Evolutionary conservation across 1,140 invertebrate genomes (phyloP).

Genomic region (Papilio machaon): DNA sequence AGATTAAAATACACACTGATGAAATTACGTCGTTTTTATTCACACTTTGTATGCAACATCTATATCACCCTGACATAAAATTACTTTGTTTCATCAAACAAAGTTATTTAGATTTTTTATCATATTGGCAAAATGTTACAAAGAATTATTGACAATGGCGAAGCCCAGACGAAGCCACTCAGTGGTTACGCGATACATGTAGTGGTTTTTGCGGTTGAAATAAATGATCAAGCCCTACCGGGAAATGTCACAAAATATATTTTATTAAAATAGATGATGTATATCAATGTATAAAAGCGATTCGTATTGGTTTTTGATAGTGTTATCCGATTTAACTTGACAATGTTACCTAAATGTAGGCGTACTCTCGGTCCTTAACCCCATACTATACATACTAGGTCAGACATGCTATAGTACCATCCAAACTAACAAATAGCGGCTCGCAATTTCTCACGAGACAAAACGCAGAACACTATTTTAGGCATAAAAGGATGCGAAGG

Average conservation of each 20-base stretch:
- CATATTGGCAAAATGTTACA: neutral
- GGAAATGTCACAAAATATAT: neutral
- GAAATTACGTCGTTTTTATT: constrained; percentile 1
- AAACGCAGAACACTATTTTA: neutral
- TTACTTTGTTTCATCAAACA: neutral
- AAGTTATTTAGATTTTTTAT: neutral
- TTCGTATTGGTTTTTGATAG: neutral
- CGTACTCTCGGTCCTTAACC: constrained; percentile 14
- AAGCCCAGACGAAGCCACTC: constrained; percentile 4
- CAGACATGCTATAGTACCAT: neutral
- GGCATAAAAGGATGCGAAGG: too few species aligned
- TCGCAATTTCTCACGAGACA: neutral
- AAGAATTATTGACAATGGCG: neutral
- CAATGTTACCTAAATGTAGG: neutral
- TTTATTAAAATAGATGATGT: neutral
- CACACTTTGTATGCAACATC: constrained; percentile 13
- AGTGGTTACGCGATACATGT: neutral
- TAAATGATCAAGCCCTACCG: neutral
- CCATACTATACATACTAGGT: neutral
- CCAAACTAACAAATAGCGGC: neutral
- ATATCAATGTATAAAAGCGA: neutral
- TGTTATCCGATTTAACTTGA: neutral
- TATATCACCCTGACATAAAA: constrained; percentile 12
- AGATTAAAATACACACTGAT: neutral
- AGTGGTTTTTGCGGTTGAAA: neutral